Evolutionary conservation across 1,140 invertebrate species (phyloP), one percentile per base, ranked within the genome.

Genomic region (Tetramorium alpestre): DNA sequence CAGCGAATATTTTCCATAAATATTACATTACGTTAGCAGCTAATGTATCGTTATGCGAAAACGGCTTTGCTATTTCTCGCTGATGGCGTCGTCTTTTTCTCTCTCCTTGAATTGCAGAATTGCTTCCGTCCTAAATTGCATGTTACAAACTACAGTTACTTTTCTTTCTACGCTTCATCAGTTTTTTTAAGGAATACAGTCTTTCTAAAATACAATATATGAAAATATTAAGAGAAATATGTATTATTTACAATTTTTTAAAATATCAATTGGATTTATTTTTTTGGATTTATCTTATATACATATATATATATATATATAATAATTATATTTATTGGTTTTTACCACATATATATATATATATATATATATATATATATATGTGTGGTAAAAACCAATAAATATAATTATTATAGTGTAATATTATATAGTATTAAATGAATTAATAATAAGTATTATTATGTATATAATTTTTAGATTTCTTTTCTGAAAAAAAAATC

Each of bases 31-130:
- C 18, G n/a, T 69, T 69, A 44, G 65, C 16, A 44, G 11, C 8
- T 70, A 70, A 81, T 81, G 49, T 70, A 54, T 51, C 22, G 22
- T 69, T 81, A 70, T 54, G 44, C 78, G 54, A 81, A 70, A 81
- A 44, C 25, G 70, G 49, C 38, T 41, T 70, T n/a, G 33, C 33
- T 70, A 67, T 49, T 70, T 7, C 33, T 58, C 16, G 60, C 10
- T 70, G 22, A 41, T 67, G n/a, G 33, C 18, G 28, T 81, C 25
- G 38, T 58, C 1, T 81, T 70, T 58, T 51, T 80, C 33, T 28
- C 16, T n/a, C 47, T 47, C 8, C 6, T 58, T 18, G 0, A 47
- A 44, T 49, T 49, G 38, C 51, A 16, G 10, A 70, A 80, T 38
- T 67, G 33, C n/a, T 80, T 80, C 44, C 76, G 28, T 38, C 8